Conservation (phyloP, 2,797 vertebrate species). For the Pipistrellus pygmaeus region DNA sequence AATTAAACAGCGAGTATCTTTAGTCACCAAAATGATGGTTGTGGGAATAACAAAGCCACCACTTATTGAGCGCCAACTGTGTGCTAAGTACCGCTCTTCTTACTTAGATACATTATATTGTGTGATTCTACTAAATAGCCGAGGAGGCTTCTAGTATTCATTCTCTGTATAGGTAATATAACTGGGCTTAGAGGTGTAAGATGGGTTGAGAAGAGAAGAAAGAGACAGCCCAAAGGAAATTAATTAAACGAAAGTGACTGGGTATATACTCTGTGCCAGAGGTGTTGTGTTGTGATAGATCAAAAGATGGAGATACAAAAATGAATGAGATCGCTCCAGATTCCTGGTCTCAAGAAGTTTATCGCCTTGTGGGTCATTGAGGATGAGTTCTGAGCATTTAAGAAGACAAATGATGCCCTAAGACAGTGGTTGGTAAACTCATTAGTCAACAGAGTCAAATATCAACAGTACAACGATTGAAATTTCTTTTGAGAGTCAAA, state of each 20-base stretch:
- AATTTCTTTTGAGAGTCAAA: no score
- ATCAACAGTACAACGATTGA: no score
- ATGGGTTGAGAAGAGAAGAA: constrained; percentile 24
- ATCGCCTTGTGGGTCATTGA: neutral
- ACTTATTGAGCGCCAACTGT: neutral
- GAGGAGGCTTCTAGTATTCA: neutral
- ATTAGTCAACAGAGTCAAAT: no score
- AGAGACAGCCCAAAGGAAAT: constrained; percentile 41
- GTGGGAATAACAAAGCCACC: neutral
- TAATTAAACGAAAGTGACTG: constrained; percentile 21
- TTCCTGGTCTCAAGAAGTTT: neutral
- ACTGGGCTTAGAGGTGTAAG: neutral
- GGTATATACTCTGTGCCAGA: neutral
- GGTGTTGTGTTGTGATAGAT: neutral
- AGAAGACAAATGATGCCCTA: neutral
- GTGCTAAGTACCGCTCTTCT: neutral
- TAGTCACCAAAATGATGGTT: constrained; percentile 41
- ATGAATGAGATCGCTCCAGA: neutral
- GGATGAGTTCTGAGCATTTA: neutral
- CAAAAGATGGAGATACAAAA: neutral
- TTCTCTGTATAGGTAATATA: constrained; percentile 43
- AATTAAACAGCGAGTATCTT: constrained; percentile 67
- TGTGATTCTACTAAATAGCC: neutral
- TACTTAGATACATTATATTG: neutral
- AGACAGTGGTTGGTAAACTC: no score